Conservation (phyloP, 2,888 invertebrate species). For the Hydrotaea cyrtoneurina region DNA sequence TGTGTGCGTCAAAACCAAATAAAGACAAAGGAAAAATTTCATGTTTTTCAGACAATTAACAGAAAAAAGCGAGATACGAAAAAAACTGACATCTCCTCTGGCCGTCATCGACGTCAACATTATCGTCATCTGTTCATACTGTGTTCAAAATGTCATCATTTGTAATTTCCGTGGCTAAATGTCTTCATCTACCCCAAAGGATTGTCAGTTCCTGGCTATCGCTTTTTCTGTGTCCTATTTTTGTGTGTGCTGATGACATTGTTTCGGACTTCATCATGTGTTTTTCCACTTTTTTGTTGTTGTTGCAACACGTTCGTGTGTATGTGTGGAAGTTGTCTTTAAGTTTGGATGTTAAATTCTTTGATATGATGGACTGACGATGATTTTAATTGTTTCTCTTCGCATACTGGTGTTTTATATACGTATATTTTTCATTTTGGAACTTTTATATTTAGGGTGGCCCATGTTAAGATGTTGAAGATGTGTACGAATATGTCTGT, state of each 20-base stretch:
- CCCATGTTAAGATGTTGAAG: conserved; percentile 44
- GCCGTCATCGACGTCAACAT: neutral
- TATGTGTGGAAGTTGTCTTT: neutral
- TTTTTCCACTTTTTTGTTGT: conserved; percentile 5
- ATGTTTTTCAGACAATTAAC: too few species aligned
- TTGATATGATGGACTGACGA: conserved; percentile 32
- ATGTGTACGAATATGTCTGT: neutral
- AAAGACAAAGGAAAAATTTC: too few species aligned
- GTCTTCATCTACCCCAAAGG: conserved; percentile 45
- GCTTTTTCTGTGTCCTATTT: neutral
- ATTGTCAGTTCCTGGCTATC: conserved; percentile 37
- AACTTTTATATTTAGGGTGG: conserved; percentile 31
- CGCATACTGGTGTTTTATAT: neutral
- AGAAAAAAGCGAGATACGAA: too few species aligned
- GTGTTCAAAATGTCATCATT: conserved; percentile 37
- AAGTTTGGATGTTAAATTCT: conserved; percentile 37
- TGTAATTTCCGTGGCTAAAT: conserved; percentile 52
- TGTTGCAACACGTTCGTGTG: neutral
- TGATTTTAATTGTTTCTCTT: conserved; percentile 2
- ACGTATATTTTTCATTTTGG: neutral
- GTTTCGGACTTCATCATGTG: neutral
- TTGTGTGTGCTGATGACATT: conserved; percentile 2
- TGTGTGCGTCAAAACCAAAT: too few species aligned
- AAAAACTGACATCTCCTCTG: too few species aligned
- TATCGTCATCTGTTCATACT: conserved; percentile 11